phyloP scores from a whole-genome alignment of 2,797 vertebrate genomes.

The Zenarchopterus dispar region DNA sequence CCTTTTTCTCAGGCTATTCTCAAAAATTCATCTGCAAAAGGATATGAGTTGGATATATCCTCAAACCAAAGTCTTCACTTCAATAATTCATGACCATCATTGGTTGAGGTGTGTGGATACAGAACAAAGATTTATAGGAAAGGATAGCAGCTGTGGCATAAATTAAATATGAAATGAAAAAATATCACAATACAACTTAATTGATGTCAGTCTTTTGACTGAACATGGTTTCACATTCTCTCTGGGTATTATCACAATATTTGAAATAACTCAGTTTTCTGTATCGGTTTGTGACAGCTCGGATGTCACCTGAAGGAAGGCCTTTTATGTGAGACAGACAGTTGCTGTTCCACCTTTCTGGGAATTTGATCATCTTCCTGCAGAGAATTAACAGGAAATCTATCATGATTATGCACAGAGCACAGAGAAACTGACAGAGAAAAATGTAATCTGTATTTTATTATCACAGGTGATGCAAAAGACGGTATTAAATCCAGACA shows the following conservation, averaged over 20 bases:
- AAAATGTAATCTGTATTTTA: constrained; percentile 68
- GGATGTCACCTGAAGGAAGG: constrained; percentile 44
- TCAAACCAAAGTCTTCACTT: background rate
- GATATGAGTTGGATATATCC: background rate
- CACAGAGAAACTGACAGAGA: constrained; percentile 60
- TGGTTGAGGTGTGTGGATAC: background rate
- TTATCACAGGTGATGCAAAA: constrained; percentile 51
- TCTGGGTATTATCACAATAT: constrained; percentile 11
- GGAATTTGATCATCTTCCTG: constrained; percentile 59
- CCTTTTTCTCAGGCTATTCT: too few relatives aligned
- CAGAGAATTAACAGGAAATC: constrained; percentile 68
- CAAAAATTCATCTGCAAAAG: too few relatives aligned
- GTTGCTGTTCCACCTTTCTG: constrained; percentile 46
- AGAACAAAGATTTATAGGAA: background rate
- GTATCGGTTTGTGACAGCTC: constrained; percentile 48
- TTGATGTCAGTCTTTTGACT: background rate
- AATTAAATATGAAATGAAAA: constrained; percentile 8
- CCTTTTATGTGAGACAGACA: constrained; percentile 41
- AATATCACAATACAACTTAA: background rate
- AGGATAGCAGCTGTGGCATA: background rate
- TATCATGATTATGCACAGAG: constrained; percentile 65
- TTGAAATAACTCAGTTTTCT: constrained; percentile 25
- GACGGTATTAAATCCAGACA: constrained; percentile 32
- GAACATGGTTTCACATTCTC: constrained; percentile 31
- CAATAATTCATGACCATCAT: constrained; percentile 2